phyloP scores from a whole-genome alignment of 2,113 vertebrate species.

The Corythornis cristatus region DNA sequence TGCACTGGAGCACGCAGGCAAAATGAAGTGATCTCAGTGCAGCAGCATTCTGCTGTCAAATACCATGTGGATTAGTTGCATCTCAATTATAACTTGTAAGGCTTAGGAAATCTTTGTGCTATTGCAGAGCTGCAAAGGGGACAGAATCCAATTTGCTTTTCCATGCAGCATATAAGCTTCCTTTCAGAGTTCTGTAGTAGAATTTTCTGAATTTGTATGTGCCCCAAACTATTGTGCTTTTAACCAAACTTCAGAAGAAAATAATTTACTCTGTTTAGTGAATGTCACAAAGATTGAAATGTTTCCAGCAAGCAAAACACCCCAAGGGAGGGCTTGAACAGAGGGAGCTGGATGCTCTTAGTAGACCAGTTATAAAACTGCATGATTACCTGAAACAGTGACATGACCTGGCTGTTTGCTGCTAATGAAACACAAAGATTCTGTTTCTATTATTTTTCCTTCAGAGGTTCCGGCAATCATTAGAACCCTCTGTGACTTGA shows the following conservation, averaged over 20 bases:
- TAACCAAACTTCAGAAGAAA: background rate
- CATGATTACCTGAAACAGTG: background rate
- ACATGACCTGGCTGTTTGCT: background rate
- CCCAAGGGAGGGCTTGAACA: background rate
- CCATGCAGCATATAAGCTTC: background rate
- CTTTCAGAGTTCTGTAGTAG: background rate
- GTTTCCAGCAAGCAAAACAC: background rate
- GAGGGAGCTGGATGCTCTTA: background rate
- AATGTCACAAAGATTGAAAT: background rate
- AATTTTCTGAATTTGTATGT: background rate
- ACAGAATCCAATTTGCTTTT: background rate
- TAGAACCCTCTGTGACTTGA: background rate
- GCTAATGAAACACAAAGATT: background rate
- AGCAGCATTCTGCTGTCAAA: background rate
- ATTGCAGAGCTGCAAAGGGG: background rate
- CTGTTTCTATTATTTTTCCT: background rate
- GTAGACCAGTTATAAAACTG: background rate
- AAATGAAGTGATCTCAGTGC: background rate
- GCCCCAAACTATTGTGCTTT: background rate
- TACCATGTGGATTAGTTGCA: background rate
- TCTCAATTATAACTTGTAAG: background rate
- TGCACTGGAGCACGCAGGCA: background rate
- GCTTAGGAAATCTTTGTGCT: background rate
- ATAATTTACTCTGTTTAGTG: background rate
- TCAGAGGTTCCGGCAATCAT: background rate